Percentiles rank a stretch among this genome's conserved stretches.
Conservation (phyloP, 2,888 invertebrate species). For the Andrena camellia region DNA sequence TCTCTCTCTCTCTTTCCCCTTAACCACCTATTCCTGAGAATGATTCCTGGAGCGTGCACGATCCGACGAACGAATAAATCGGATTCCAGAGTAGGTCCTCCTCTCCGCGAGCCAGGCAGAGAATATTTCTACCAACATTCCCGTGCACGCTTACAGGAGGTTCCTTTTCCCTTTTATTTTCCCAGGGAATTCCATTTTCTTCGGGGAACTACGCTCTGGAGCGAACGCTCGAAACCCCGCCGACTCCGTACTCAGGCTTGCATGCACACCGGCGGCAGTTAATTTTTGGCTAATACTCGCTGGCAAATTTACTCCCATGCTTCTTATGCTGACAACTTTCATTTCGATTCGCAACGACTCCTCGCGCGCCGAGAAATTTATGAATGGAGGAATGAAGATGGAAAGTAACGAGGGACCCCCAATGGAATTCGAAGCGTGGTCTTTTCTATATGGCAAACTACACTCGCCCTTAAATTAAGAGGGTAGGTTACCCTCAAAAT, state of each 20-base stretch:
- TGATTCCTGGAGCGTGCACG: slow-evolving; percentile 60
- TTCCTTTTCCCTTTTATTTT: slow-evolving; percentile 25
- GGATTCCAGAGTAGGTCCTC: slow-evolving; percentile 54
- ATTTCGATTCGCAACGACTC: not conserved
- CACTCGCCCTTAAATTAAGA: no score
- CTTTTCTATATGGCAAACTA: not conserved
- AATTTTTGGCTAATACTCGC: slow-evolving; percentile 12
- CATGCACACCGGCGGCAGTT: not conserved
- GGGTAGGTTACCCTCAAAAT: not conserved
- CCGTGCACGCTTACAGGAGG: slow-evolving; percentile 25
- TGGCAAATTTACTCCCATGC: not conserved
- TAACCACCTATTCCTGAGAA: slow-evolving; percentile 54
- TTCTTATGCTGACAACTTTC: not conserved
- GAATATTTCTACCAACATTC: slow-evolving; percentile 23
- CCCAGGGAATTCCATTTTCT: slow-evolving; percentile 57
- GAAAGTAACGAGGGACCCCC: not conserved
- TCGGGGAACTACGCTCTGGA: slow-evolving; percentile 8
- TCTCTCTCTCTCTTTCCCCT: slow-evolving; percentile 18
- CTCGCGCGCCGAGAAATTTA: not conserved
- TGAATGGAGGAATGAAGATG: not conserved
- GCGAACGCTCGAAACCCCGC: slow-evolving; percentile 2
- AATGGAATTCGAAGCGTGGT: not conserved
- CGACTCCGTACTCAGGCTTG: not conserved
- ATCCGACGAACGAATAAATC: slow-evolving; percentile 63
- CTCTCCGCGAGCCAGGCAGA: slow-evolving; percentile 29